Percentiles rank a stretch among this genome's conserved stretches.
Conservation (phyloP, 2,888 invertebrate species). For the Vesta saturnalis region DNA sequence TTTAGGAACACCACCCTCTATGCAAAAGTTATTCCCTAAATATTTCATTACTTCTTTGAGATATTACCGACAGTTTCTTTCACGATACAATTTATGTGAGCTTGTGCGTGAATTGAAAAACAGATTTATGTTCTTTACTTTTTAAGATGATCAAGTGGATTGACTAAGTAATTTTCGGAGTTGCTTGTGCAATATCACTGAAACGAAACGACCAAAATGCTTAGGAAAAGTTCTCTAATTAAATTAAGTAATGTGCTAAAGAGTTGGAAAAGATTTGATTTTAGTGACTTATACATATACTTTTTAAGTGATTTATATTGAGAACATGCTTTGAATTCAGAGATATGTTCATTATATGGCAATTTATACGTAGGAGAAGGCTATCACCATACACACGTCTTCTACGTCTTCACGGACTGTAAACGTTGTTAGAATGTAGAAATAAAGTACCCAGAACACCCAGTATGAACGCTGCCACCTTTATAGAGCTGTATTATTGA, state of each 20-base stretch:
- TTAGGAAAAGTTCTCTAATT: no score
- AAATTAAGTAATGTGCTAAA: no score
- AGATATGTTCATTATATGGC: neutral
- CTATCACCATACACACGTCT: neutral
- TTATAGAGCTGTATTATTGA: no score
- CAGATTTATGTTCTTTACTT: neutral
- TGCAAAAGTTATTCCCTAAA: conserved; percentile 1
- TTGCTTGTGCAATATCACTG: no score
- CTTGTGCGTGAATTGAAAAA: neutral
- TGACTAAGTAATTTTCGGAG: neutral
- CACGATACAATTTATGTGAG: neutral
- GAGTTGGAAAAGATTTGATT: no score
- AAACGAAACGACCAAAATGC: no score
- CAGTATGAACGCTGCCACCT: neutral
- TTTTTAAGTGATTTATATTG: no score
- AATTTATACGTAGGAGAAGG: neutral
- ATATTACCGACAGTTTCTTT: conserved; percentile 1
- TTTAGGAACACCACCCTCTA: no score
- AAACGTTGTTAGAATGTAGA: neutral
- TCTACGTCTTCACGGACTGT: neutral
- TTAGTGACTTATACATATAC: no score
- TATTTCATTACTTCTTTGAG: neutral
- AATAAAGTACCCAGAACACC: neutral
- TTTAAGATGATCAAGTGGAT: neutral
- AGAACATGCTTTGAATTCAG: neutral